Base-by-base conservation (phyloP, 2,888 invertebrate species). In the Anthrax anthrax region DNA sequence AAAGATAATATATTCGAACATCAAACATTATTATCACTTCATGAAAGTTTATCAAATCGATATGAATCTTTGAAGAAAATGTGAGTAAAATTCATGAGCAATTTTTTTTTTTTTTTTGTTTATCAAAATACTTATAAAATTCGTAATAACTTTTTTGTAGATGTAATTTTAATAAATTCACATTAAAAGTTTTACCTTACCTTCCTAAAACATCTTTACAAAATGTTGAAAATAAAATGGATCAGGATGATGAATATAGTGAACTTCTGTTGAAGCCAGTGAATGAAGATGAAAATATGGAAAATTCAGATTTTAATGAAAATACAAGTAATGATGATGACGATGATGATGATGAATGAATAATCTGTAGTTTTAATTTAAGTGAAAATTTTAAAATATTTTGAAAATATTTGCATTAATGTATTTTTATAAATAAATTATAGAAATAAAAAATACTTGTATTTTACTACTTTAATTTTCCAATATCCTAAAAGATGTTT, bases 101-200 rank as follows among this genome's bases (percentile, higher is more conserved):
- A 32, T 19, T 3, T 14, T 16, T 16, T 23, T 39, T 37, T 39
- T 27, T 42, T 16, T 42, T 36, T 36, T 32, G 37, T 43, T 18
- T 23, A 41, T 8, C 41, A 32, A 12, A 12, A 12, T 12, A 12
- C 3, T 75, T 18, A 18, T 18, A 10, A 4, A 5, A 12, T 36
- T 36, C 14, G 16, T 36, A 16, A 38, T 17, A n/a, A n/a, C n/a
- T n/a, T n/a, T 16, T 18, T 46, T 46, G 8, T 69, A 91, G 90
- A 56, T 90, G 89, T 62, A 88, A 92, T 61, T 87, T 83, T 65
- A 92, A 91, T 66, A 86, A 87, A 59, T 91, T 87, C 61, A 87
- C 84, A 0, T 73, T 88, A 52, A 74, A 75, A 39, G 85, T 82
- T 53, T 71, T 90, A 14, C 63, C 75, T 51, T 70, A 73, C 4